Base-by-base conservation (phyloP, 2,888 invertebrate species). In the Crematogaster levior region DNA sequence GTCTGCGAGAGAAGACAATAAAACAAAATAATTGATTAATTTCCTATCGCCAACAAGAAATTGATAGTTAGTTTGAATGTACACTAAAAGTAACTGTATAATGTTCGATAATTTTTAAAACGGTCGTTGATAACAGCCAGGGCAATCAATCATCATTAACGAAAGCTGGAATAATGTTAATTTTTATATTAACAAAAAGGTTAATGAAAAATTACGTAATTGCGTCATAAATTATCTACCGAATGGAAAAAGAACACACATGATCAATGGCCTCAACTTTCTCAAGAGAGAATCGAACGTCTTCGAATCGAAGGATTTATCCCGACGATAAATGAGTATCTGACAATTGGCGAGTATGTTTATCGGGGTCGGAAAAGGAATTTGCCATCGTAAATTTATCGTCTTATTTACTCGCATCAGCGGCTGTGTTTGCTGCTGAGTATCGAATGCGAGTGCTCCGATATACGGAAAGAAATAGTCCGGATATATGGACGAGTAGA, bases 301-400 rank as follows among this genome's bases (percentile, higher is more conserved):
- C 30, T n/a, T n/a, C n/a, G n/a, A 34, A 6, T 34, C 30, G 40
- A 40, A 15, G 18, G 30, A 12, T 46, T 79, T 58, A 70, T 70
- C 12, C 43, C 40, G 40, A 18, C 40, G 43, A 68, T 77, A 77
- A 77, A 68, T 34, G 70, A 56, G 43, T 56, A 61, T 79, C 43
- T 24, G 56, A 43, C 77, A 79, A 79, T 79, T 58, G 77, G 56
- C 34, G 43, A 77, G 43, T 70, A 74, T 86, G 84, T 88, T 88
- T 88, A 86, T 79, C 73, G 61, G 75, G 60, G 70, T 24, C 51
- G 53, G 51, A 58, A 75, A 43, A 34, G 70, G 73, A 81, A 88
- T 87, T 84, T 81, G 48, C 66, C 70, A 24, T 72, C 82, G 56
- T 87, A 87, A 87, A 87, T 87, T 88, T 80, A 66, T 65, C 65